Evolutionary conservation across 2,888 invertebrate species (phyloP).

Genomic region (Strigamia transsilvanica): DNA sequence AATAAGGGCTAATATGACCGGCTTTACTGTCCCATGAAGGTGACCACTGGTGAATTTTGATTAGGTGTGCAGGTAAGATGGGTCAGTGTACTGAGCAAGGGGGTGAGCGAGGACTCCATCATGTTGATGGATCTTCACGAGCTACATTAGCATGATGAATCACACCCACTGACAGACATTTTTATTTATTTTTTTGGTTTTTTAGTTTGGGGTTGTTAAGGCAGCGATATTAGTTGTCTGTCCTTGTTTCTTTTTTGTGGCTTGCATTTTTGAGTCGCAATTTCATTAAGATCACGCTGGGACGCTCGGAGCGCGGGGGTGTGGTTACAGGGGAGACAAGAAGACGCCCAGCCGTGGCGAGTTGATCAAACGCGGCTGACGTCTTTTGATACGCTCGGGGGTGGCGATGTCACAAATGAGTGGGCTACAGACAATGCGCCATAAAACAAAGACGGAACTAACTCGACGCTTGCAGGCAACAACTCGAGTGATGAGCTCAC

Average conservation of each 20-base stretch:
- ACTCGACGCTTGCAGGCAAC: constrained; percentile 29
- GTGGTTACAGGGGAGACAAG: constrained; percentile 38
- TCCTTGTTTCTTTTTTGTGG: constrained; percentile 2
- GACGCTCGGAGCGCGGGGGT: constrained; percentile 49
- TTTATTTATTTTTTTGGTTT: constrained; percentile 30
- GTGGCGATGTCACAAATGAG: constrained; percentile 48
- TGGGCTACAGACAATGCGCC: constrained; percentile 46
- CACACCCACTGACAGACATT: constrained; percentile 50
- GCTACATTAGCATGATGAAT: constrained; percentile 54
- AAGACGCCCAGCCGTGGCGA: constrained; percentile 47
- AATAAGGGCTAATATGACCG: constrained; percentile 52
- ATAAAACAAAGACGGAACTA: constrained; percentile 49
- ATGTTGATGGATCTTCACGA: constrained; percentile 51
- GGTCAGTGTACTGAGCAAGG: constrained; percentile 16
- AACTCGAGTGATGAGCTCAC: constrained; percentile 41
- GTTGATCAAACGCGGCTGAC: constrained; percentile 49
- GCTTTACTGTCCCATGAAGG: constrained; percentile 45
- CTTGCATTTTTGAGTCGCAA: constrained; percentile 45
- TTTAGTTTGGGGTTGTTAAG: no score
- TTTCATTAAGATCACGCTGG: constrained; percentile 52
- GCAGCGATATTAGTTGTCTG: constrained; percentile 4
- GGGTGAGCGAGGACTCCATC: not conserved
- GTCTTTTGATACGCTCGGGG: constrained; percentile 48
- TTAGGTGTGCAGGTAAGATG: constrained; percentile 36
- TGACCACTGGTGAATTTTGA: constrained; percentile 49